Evolutionary conservation across 2,888 invertebrate species (phyloP).

Genomic region (Penaeus monodon): DNA sequence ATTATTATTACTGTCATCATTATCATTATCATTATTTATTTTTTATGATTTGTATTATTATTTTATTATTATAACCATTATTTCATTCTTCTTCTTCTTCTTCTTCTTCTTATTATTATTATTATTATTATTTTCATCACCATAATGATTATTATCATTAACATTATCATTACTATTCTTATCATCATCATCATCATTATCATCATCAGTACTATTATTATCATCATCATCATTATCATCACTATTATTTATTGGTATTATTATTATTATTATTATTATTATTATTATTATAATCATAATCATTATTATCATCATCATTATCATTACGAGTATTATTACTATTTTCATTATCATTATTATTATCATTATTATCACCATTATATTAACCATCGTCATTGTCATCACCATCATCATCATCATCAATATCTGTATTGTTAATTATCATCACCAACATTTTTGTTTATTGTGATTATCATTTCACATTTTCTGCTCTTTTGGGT

Average conservation of each 20-base stretch:
- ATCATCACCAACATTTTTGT: neutral
- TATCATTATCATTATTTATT: too few species aligned
- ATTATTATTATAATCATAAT: neutral
- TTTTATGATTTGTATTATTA: too few species aligned
- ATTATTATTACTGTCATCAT: too few species aligned
- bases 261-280: neutral
- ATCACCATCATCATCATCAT: neutral
- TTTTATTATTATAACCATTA: too few species aligned
- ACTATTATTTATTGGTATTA: neutral
- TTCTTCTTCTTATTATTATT: too few species aligned
- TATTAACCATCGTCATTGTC: neutral
- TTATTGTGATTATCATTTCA: neutral
- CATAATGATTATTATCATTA: neutral
- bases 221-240: neutral
- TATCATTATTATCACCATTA: neutral
- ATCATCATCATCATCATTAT: neutral
- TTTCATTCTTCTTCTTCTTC: too few species aligned
- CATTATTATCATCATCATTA: neutral
- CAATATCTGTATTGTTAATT: neutral
- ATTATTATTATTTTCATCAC: too few species aligned
- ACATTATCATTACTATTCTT: neutral
- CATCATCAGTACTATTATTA: neutral
- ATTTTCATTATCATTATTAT: neutral
- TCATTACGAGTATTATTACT: neutral
- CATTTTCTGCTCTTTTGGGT: neutral